Conservation (phyloP, 1,140 invertebrate species). For the Papilio machaon region DNA sequence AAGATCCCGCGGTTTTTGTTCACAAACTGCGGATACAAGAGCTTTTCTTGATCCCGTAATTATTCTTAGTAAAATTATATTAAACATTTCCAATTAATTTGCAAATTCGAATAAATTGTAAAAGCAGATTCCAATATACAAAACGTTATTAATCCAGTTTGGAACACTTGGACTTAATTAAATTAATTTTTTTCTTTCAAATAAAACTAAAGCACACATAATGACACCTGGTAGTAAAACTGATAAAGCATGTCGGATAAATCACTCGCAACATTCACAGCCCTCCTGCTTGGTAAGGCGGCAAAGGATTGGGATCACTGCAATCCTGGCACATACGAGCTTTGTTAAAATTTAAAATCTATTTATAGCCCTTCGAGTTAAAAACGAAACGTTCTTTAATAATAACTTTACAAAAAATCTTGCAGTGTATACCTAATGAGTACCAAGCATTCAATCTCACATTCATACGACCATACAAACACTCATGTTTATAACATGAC, state of each 20-base stretch:
- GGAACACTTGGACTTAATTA: background rate
- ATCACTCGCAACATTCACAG: conserved; percentile 63
- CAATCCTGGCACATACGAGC: background rate
- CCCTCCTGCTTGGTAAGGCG: conserved; percentile 22
- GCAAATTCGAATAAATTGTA: background rate
- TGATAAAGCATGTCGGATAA: background rate
- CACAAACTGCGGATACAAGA: background rate
- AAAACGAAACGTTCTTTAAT: background rate
- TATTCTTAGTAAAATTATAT: background rate
- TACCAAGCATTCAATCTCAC: background rate
- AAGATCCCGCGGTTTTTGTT: conserved; percentile 7
- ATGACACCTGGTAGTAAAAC: background rate
- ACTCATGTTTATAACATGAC: background rate
- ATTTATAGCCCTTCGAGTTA: background rate
- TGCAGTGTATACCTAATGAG: background rate
- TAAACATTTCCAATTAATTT: background rate
- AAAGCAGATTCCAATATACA: too few relatives aligned
- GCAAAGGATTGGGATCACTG: background rate
- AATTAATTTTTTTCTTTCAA: background rate
- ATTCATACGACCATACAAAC: background rate
- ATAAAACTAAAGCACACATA: background rate
- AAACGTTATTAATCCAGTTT: too few relatives aligned
- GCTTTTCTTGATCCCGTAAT: background rate
- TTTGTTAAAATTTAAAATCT: background rate
- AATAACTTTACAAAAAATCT: background rate